Evolutionary conservation across 2,888 invertebrate genomes (phyloP).

Genomic region (Timema cristinae): DNA sequence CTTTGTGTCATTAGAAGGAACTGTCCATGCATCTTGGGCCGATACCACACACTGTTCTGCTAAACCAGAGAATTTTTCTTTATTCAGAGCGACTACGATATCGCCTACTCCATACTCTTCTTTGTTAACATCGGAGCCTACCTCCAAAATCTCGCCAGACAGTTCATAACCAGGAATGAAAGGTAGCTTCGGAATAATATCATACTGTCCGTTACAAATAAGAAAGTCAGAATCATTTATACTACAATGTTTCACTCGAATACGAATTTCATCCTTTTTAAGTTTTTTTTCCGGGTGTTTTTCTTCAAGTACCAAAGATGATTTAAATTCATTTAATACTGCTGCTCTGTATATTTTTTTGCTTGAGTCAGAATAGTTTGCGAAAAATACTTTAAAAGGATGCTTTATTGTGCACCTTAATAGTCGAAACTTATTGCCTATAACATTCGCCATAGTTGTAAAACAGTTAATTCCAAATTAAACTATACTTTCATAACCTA

Average conservation of each 20-base stretch:
- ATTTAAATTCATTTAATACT: constrained; percentile 48
- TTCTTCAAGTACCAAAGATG: constrained; percentile 51
- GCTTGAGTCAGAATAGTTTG: not conserved
- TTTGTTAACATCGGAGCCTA: constrained; percentile 48
- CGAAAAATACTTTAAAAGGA: not conserved
- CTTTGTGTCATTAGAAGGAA: not conserved
- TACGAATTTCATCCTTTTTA: constrained; percentile 47
- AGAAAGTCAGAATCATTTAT: constrained; percentile 61
- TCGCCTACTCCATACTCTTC: constrained; percentile 53
- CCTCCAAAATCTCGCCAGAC: constrained; percentile 56
- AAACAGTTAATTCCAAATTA: too few species aligned
- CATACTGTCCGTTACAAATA: constrained; percentile 50
- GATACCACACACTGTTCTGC: constrained; percentile 56
- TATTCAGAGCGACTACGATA: constrained; percentile 56
- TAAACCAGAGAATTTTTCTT: constrained; percentile 54
- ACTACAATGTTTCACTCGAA: constrained; percentile 59
- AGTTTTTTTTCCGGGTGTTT: constrained; percentile 44
- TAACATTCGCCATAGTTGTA: too few species aligned
- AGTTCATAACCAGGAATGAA: constrained; percentile 63
- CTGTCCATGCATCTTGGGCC: constrained; percentile 30
- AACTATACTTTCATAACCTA: too few species aligned
- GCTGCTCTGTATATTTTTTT: constrained; percentile 47
- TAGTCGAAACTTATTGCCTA: too few species aligned
- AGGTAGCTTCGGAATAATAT: constrained; percentile 48
- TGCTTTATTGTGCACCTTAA: too few species aligned